Conservation (phyloP, 2,113 vertebrate genomes). For the Lota lota region DNA sequence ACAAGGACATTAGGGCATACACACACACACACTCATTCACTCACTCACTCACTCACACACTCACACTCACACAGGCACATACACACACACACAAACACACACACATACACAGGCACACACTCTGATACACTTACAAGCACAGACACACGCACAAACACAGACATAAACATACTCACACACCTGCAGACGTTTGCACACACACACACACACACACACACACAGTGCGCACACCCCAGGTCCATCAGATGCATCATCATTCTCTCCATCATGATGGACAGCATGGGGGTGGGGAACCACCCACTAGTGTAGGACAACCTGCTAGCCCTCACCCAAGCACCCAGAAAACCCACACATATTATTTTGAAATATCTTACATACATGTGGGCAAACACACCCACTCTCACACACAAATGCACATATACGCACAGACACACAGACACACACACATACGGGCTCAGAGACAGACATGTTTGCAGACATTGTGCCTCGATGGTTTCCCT, state of each 20-base stretch:
- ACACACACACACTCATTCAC: slow-evolving; percentile 19
- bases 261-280: too few relatives aligned
- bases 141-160: not conserved
- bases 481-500: slow-evolving; percentile 32
- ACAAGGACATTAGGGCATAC: slow-evolving; percentile 48
- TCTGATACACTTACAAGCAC: not conserved
- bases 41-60: not conserved
- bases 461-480: slow-evolving; percentile 1
- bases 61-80: not conserved
- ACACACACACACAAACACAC: not conserved
- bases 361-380: not conserved
- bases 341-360: too few relatives aligned
- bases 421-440: not conserved
- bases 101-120: slow-evolving; percentile 2
- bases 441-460: not conserved
- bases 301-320: too few relatives aligned
- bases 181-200: not conserved
- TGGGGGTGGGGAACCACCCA: too few relatives aligned
- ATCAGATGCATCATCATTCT: not conserved
- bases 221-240: not conserved
- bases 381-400: not conserved
- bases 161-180: slow-evolving; percentile 23
- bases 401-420: not conserved
- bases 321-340: too few relatives aligned
- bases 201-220: not conserved